Evolutionary conservation across 1,140 invertebrate genomes (phyloP).

Genomic region (Venustaconcha ellipsiformis): DNA sequence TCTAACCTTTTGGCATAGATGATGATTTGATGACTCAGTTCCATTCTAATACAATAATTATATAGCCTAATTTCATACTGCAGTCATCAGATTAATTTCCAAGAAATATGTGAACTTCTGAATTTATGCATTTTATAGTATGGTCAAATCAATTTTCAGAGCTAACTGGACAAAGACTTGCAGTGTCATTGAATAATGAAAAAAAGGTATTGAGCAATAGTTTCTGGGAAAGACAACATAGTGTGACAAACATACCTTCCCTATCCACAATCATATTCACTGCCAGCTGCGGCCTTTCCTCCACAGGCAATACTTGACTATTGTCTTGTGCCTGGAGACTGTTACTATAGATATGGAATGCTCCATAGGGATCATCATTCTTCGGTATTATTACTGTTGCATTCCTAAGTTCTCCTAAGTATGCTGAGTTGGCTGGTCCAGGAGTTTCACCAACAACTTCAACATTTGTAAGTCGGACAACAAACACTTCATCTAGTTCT

Average conservation of each 20-base stretch:
- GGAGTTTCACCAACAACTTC: constrained; percentile 43
- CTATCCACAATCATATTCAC: constrained; percentile 64
- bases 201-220: too few species aligned
- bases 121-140: too few species aligned
- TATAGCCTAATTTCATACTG: too few species aligned
- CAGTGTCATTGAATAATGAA: too few species aligned
- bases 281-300: constrained; percentile 54
- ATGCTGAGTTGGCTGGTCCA: constrained; percentile 46
- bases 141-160: too few species aligned
- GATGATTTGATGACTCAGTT: too few species aligned
- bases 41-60: too few species aligned
- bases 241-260: constrained; percentile 46
- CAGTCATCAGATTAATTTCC: too few species aligned
- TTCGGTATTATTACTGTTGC: constrained; percentile 52
- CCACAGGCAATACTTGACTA: constrained; percentile 51
- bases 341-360: constrained; percentile 57
- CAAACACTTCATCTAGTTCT: constrained; percentile 63
- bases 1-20: too few species aligned
- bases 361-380: constrained; percentile 64
- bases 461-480: constrained; percentile 47
- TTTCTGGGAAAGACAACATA: too few species aligned
- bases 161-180: too few species aligned
- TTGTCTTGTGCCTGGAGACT: constrained; percentile 37
- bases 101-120: too few species aligned
- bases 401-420: constrained; percentile 41